Evolutionary conservation across 2,113 vertebrate genomes (phyloP).

Genomic region (Ginglymostoma cirratum): DNA sequence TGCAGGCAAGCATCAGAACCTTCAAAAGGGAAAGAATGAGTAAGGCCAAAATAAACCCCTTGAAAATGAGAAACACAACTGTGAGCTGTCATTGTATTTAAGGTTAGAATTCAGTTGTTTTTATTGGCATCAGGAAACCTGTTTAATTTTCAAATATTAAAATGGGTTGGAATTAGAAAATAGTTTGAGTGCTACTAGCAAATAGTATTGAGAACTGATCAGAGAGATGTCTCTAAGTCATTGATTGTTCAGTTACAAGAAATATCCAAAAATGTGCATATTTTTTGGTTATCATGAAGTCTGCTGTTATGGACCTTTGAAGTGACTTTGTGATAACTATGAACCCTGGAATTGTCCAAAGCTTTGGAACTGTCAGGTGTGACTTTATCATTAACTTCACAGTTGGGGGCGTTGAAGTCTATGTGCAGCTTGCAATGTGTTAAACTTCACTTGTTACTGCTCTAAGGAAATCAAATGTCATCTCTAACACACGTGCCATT

Average conservation of each 20-base stretch:
- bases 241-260: neutral
- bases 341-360: neutral
- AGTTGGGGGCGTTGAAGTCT: neutral
- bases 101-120: no score
- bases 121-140: no score
- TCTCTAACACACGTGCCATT: neutral
- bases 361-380: neutral
- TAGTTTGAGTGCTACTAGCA: neutral
- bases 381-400: neutral
- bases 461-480: neutral
- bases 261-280: neutral
- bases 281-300: neutral
- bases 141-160: no score
- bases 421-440: neutral
- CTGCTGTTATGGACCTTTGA: neutral
- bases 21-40: no score
- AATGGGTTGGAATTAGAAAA: no score
- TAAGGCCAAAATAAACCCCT: no score
- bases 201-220: neutral
- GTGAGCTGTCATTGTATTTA: no score
- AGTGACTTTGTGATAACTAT: neutral
- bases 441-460: constrained; percentile 4
- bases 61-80: no score
- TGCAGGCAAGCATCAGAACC: no score
- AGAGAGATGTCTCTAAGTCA: neutral